Evolutionary conservation across 2,888 invertebrate species (phyloP).

Genomic region (Adela reaumurella): DNA sequence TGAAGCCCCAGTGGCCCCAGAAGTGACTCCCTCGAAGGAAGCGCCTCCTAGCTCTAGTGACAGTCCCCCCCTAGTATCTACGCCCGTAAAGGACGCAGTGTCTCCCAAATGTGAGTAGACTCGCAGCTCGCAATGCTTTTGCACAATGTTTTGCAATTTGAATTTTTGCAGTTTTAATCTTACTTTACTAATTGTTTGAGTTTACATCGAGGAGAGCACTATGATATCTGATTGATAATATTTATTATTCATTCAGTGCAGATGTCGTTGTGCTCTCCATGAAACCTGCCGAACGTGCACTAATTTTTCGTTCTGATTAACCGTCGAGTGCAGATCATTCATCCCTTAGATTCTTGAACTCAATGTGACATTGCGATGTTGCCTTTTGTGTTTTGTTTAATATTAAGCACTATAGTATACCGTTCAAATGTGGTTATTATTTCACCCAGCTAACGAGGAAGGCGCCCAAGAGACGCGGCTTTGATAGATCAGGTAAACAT

Average conservation of each 20-base stretch:
- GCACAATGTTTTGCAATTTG: neutral
- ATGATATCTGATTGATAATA: too few species aligned
- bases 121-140: neutral
- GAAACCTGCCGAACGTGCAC: neutral
- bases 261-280: neutral
- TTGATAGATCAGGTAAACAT: conserved; percentile 53
- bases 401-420: conserved; percentile 21
- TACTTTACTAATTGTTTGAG: neutral
- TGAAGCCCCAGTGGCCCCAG: conserved; percentile 2
- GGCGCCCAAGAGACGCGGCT: conserved; percentile 58
- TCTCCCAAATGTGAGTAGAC: conserved; percentile 43
- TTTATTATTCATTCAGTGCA: too few species aligned
- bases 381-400: neutral
- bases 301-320: neutral
- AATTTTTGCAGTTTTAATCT: neutral
- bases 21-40: conserved; percentile 18
- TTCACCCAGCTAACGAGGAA: conserved; percentile 58
- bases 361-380: conserved; percentile 37
- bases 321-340: neutral
- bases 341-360: neutral
- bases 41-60: conserved; percentile 19
- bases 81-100: conserved; percentile 37
- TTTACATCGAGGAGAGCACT: neutral
- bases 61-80: conserved; percentile 40
- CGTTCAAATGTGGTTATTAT: conserved; percentile 55